These are phyloP conservation scores for Chloropsis hardwickii DNA, from an alignment of 2,113 vertebrate species.

Conservation along the genomic window DNA sequence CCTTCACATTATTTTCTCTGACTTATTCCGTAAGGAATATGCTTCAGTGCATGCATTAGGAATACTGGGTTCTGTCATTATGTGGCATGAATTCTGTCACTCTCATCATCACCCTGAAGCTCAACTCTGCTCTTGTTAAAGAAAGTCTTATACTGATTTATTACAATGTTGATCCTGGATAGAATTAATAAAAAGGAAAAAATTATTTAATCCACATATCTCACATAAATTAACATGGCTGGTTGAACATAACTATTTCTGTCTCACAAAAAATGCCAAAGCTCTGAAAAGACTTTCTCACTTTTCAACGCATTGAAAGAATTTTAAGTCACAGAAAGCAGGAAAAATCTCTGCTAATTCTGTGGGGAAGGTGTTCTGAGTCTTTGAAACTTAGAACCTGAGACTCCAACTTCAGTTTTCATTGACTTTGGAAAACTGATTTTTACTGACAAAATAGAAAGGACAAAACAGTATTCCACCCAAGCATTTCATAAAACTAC, in stretches of 20 bases:
- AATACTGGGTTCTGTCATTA: constrained; percentile 8
- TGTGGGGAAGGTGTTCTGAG: not conserved
- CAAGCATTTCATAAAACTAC: not conserved
- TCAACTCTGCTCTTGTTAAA: not conserved
- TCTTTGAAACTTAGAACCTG: not conserved
- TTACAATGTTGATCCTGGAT: not conserved
- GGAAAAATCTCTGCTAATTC: not conserved
- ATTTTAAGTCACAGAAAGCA: not conserved
- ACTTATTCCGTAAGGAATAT: constrained; percentile 40
- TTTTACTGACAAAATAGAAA: not conserved
- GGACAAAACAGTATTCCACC: not conserved
- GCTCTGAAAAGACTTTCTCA: not conserved
- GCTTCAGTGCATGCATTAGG: constrained; percentile 8
- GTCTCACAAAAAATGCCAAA: not conserved
- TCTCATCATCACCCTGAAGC: constrained; percentile 36
- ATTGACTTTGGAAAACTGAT: not conserved
- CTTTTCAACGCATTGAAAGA: not conserved
- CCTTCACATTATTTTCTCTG: constrained; percentile 33
- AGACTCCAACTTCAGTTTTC: not conserved
- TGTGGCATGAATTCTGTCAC: constrained; percentile 17
- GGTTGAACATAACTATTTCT: not conserved
- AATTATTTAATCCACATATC: not conserved
- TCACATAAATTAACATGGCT: not conserved
- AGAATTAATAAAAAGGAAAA: not conserved
- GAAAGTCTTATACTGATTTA: not conserved